These are phyloP conservation scores for Bufo bufo DNA, from an alignment of 2,113 vertebrate genomes.

Conservation along the genomic window DNA sequence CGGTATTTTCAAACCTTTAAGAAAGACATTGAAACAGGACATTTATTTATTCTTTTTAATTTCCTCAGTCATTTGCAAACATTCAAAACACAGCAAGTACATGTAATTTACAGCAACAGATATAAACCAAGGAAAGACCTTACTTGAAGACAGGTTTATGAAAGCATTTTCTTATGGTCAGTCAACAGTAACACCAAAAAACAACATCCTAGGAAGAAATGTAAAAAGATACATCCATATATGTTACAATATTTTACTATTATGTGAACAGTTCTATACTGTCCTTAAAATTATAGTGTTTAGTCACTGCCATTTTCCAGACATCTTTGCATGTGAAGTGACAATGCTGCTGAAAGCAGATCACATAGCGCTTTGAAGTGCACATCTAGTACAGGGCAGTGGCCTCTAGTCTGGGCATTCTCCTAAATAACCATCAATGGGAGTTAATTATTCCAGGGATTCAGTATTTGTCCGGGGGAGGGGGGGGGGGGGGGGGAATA, in stretches of 20 bases:
- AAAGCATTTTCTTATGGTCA: slow-evolving; percentile 8
- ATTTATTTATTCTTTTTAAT: neutral
- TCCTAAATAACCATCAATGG: too few relatives aligned
- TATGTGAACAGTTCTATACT: too few relatives aligned
- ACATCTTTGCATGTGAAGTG: too few relatives aligned
- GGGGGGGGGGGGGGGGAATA: too few relatives aligned
- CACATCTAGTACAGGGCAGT: too few relatives aligned
- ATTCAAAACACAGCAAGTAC: neutral
- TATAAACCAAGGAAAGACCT: slow-evolving; percentile 4
- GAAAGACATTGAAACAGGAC: slow-evolving; percentile 30
- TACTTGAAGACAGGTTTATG: slow-evolving; percentile 23
- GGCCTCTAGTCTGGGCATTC: too few relatives aligned
- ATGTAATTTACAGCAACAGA: neutral
- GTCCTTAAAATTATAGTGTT: too few relatives aligned
- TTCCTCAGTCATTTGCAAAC: neutral
- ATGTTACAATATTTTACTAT: neutral
- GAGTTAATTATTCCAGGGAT: too few relatives aligned
- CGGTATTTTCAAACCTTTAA: neutral
- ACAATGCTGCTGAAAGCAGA: too few relatives aligned
- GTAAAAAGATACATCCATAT: neutral
- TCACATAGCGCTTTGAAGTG: too few relatives aligned
- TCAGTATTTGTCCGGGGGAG: too few relatives aligned
- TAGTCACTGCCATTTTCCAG: too few relatives aligned
- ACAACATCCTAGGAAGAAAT: slow-evolving; percentile 15
- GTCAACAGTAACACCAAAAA: neutral